Evolutionary conservation across 1,140 invertebrate genomes (phyloP).

Genomic region (Ceratitis capitata): DNA sequence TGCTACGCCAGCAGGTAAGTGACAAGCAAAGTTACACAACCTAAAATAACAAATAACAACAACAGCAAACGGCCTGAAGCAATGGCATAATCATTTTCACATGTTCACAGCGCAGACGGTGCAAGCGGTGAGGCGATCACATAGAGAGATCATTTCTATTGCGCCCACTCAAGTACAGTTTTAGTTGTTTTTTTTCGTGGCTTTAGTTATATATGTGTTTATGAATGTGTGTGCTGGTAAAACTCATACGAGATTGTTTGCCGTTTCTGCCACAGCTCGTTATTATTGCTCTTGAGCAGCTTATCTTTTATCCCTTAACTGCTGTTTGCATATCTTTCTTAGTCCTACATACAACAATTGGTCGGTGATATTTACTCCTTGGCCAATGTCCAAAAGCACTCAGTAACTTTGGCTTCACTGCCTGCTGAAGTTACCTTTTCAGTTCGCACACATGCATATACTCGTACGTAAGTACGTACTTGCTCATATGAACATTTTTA

Average conservation of each 20-base stretch:
- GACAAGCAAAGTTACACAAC: not conserved
- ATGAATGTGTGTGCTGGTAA: no score
- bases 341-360: not conserved
- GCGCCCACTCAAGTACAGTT: not conserved
- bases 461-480: no score
- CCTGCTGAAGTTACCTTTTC: not conserved
- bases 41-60: no score
- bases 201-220: not conserved
- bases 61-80: not conserved
- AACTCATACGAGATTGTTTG: not conserved
- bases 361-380: not conserved
- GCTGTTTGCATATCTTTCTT: slow-evolving; percentile 33
- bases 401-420: not conserved
- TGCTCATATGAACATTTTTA: not conserved
- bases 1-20: not conserved
- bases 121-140: no score
- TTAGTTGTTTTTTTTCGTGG: not conserved
- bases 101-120: not conserved
- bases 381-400: slow-evolving; percentile 16
- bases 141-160: not conserved
- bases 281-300: slow-evolving; percentile 17
- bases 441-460: not conserved
- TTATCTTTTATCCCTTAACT: slow-evolving; percentile 34
- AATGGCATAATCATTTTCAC: not conserved
- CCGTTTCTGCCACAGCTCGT: not conserved